These are phyloP conservation scores for Dinomys branickii DNA, from an alignment of 2,113 vertebrate species.

Conservation along the genomic window DNA sequence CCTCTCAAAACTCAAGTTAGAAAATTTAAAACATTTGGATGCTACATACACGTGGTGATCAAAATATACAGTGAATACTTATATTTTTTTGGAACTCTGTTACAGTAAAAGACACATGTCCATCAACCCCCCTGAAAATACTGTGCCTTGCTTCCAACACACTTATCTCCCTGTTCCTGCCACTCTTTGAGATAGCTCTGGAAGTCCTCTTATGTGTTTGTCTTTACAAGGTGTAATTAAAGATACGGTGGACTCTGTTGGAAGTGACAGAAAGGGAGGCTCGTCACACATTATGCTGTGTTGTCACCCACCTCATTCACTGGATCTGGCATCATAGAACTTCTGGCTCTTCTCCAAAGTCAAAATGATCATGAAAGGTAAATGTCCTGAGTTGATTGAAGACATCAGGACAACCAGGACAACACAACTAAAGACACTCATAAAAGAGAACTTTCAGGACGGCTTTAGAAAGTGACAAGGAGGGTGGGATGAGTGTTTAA, in stretches of 20 bases:
- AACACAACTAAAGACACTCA: not conserved
- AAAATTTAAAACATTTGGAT: slow-evolving; percentile 22
- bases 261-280: not conserved
- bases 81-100: not conserved
- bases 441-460: not conserved
- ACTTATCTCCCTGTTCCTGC: not conserved
- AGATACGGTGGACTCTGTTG: not conserved
- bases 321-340: not conserved
- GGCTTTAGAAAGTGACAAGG: not conserved
- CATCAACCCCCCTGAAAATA: not conserved
- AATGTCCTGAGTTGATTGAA: not conserved
- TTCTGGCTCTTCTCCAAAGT: not conserved
- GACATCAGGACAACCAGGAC: not conserved
- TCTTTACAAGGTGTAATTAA: not conserved
- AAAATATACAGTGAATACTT: not conserved
- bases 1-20: slow-evolving; percentile 24
- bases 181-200: not conserved
- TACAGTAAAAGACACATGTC: not conserved
- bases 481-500: not conserved
- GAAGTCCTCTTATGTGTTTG: not conserved
- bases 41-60: not conserved
- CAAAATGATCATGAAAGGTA: not conserved
- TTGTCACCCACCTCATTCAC: not conserved
- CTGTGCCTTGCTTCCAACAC: not conserved
- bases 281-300: not conserved